Conservation (phyloP, 2,113 vertebrate genomes). For the Semicossyphus pulcher region DNA sequence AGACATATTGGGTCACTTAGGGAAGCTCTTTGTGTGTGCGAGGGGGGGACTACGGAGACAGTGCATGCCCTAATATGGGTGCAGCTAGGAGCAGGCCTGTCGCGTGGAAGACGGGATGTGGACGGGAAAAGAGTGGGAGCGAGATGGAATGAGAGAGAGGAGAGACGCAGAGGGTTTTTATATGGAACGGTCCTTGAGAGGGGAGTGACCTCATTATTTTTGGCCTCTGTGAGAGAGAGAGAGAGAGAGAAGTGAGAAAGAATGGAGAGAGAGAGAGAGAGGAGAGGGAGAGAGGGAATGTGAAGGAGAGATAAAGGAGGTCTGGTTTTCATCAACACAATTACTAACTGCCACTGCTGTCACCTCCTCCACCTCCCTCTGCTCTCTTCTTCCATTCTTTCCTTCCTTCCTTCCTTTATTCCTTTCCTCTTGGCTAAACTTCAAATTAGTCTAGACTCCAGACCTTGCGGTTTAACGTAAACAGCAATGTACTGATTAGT, state of each 20-base stretch:
- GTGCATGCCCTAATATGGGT: slow-evolving; percentile 76
- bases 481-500: slow-evolving; percentile 15
- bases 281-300: slow-evolving; percentile 32
- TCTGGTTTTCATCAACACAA: slow-evolving; percentile 78
- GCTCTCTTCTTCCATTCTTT: slow-evolving; percentile 7
- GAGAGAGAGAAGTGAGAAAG: slow-evolving; percentile 27
- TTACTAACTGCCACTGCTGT: slow-evolving; percentile 70
- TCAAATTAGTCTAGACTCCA: slow-evolving; percentile 29
- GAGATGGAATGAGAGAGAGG: slow-evolving; percentile 55
- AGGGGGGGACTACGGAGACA: slow-evolving; percentile 37
- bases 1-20: slow-evolving; percentile 64
- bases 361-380: slow-evolving; percentile 51
- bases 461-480: slow-evolving; percentile 18
- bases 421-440: background rate
- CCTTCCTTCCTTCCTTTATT: slow-evolving; percentile 5
- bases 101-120: slow-evolving; percentile 76
- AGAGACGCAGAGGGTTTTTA: slow-evolving; percentile 65
- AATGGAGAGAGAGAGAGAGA: slow-evolving; percentile 15
- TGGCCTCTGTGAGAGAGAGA: slow-evolving; percentile 60
- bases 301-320: slow-evolving; percentile 74
- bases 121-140: slow-evolving; percentile 58
- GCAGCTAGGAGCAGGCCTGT: slow-evolving; percentile 70
- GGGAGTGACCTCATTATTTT: slow-evolving; percentile 80
- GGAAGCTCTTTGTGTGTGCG: slow-evolving; percentile 49
- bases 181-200: slow-evolving; percentile 79